A percentile compares a stretch with the other conserved stretches of the same genome.
phyloP scores from a whole-genome alignment of 2,113 vertebrate genomes.

The Lepus americanus region DNA sequence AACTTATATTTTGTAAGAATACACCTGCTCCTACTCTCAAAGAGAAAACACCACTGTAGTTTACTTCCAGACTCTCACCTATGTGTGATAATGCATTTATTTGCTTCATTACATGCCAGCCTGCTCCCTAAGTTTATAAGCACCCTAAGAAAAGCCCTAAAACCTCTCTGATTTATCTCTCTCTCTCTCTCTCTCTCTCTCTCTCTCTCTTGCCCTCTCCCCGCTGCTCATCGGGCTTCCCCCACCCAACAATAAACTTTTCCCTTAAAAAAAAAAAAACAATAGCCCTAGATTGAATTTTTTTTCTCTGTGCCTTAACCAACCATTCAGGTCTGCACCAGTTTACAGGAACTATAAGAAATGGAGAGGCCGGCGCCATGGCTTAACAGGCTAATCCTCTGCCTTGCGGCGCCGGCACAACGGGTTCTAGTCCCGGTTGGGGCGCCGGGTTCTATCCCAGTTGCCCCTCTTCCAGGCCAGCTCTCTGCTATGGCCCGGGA shows the following conservation, averaged over 20 bases:
- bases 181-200: no score
- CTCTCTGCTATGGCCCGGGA: no score
- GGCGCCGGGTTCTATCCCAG: no score
- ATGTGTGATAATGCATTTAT: not conserved
- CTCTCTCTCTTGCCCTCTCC: no score
- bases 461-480: no score
- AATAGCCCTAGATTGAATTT: not conserved
- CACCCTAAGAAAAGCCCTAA: not conserved
- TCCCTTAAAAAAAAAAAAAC: no score
- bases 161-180: no score
- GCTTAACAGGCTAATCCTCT: no score
- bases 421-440: no score
- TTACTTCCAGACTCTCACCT: not conserved
- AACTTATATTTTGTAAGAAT: not conserved
- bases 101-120: not conserved
- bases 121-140: not conserved
- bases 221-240: no score
- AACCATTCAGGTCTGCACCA: not conserved
- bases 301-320: not conserved
- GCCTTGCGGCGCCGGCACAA: no score
- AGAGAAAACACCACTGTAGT: not conserved
- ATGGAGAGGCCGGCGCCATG: not conserved
- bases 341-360: not conserved
- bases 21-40: not conserved
- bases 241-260: no score